Percentiles rank a stretch among this genome's conserved stretches.
These are phyloP conservation scores for Microctonus brassicae DNA, from an alignment of 2,888 invertebrate genomes.

Conservation along the genomic window DNA sequence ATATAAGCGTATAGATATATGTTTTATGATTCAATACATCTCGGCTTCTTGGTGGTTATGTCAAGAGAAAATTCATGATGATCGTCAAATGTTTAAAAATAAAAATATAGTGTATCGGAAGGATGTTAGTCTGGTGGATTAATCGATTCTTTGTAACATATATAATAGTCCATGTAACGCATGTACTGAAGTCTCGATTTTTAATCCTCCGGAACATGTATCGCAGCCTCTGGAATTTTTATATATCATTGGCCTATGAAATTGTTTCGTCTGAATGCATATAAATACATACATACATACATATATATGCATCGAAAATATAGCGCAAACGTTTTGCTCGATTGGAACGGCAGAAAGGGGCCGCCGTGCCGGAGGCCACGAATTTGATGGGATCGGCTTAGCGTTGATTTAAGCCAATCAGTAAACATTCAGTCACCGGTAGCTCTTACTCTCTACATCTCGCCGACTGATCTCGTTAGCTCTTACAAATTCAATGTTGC, in stretches of 20 bases:
- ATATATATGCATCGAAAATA: conserved; percentile 29
- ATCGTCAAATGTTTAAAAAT: neutral
- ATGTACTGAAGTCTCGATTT: conserved; percentile 22
- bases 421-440: conserved; percentile 65
- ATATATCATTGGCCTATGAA: conserved; percentile 12
- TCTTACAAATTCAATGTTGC: conserved; percentile 66
- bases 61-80: neutral
- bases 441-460: conserved; percentile 53
- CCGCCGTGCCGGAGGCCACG: conserved; percentile 53
- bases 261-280: conserved; percentile 33
- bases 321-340: conserved; percentile 35
- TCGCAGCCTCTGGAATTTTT: conserved; percentile 2
- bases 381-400: conserved; percentile 68
- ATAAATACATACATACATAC: conserved; percentile 30
- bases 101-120: conserved; percentile 25
- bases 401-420: conserved; percentile 70
- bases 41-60: conserved; percentile 4
- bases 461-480: conserved; percentile 67
- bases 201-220: conserved; percentile 33
- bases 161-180: neutral
- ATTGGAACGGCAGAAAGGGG: conserved; percentile 54
- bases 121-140: conserved; percentile 45
- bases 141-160: conserved; percentile 39
- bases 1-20: neutral
- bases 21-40: neutral